These are phyloP conservation scores for Tortrix viridana DNA, from an alignment of 2,888 invertebrate species.

Conservation along the genomic window DNA sequence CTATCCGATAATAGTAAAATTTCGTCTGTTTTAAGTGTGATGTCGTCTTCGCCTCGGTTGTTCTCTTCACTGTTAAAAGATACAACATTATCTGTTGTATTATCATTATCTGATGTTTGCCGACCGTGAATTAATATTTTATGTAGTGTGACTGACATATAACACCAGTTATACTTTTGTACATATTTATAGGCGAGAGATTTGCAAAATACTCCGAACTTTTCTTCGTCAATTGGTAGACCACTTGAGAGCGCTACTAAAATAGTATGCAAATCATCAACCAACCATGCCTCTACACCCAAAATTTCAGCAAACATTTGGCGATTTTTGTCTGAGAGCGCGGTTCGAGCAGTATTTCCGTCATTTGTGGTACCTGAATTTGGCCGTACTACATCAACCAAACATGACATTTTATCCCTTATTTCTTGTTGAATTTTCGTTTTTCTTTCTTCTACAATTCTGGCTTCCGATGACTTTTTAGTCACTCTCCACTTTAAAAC, in stretches of 20 bases:
- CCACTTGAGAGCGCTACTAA: neutral
- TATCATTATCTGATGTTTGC: too few species aligned
- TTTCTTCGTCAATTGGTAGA: neutral
- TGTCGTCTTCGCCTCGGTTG: too few species aligned
- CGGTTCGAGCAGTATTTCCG: conserved; percentile 4
- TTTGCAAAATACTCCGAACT: neutral
- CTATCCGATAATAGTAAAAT: too few species aligned
- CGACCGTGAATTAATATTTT: too few species aligned
- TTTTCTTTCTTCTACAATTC: too few species aligned
- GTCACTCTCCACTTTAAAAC: conserved; percentile 3
- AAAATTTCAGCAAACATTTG: conserved; percentile 4
- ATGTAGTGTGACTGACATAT: conserved; percentile 1
- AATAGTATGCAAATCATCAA: conserved; percentile 1
- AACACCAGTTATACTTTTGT: neutral
- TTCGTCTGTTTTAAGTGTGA: too few species aligned
- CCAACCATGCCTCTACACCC: neutral
- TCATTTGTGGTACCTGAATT: conserved; percentile 3
- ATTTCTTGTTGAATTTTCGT: neutral
- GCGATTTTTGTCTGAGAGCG: too few species aligned
- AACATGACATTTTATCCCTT: neutral
- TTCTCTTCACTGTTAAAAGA: too few species aligned
- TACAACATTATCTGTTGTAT: too few species aligned
- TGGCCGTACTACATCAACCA: conserved; percentile 7
- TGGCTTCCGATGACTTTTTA: neutral
- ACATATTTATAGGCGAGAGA: neutral